Base-by-base conservation (phyloP, 2,113 vertebrate species). In the Coregonus clupeaformis region DNA sequence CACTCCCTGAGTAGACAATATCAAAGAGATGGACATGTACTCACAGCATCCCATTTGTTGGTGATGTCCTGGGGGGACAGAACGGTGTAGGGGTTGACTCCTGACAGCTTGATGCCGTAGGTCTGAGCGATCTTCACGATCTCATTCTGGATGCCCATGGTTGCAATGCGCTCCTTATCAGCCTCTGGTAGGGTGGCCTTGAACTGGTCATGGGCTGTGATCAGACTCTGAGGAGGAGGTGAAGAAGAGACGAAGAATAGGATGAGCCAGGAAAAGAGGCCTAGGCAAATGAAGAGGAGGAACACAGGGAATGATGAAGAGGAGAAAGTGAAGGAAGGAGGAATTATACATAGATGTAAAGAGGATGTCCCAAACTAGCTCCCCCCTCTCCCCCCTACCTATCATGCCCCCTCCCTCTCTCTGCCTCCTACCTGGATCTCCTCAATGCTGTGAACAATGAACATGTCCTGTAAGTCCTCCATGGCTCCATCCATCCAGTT, bases 111-210 rank as follows among this genome's bases (percentile, higher is more conserved):
- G 85, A 97, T 94, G 74, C 95, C 94, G 0, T 97, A 97, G 0
- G 96, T 97, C 86, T 97, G 96, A 45, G 95, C 95, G 68, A 97
- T 96, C 92, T 97, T 97, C 91, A 94, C 90, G 86, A 97, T 96
- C 90, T 97, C 96, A 0, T 82, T 94, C 83, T 97, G 95, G 86
- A 97, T 96, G 57, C 95, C 95, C 85, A 97, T 84, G 29, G 95
- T 94, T 83, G 96, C 95, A 55, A 94, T 92, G 71, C 95, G 94
- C 86, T 97, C 95, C 81, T 95, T 94, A 82, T 97, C 96, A 1
- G 96, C 96, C 82, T 97, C 95, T 0, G 96, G 95, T 71, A 97
- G 79, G 0, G 96, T 97, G 76, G 95, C 95, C 74, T 97, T 97
- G 90, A 97, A 97, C 89, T 97, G 96, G 78, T 97, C 96, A 0